These are phyloP conservation scores for Xestia sexstrigata DNA, from an alignment of 2,888 invertebrate genomes.

Conservation along the genomic window DNA sequence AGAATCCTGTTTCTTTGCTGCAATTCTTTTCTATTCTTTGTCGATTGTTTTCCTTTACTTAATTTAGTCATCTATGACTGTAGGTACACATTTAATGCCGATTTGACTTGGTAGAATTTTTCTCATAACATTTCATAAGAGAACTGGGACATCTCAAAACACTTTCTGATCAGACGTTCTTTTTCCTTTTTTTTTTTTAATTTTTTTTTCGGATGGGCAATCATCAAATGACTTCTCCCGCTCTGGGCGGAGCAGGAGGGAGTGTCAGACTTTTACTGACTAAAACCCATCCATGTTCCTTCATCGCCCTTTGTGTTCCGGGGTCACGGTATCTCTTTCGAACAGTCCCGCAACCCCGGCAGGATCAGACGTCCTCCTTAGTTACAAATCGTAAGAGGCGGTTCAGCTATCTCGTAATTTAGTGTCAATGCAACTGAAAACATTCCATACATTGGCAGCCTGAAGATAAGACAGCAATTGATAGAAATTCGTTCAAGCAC, in stretches of 20 bases:
- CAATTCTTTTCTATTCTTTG: conserved; percentile 5
- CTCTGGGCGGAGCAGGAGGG: too few relatives aligned
- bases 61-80: conserved; percentile 3
- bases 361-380: background rate
- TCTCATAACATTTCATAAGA: background rate
- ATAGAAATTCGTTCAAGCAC: conserved; percentile 15
- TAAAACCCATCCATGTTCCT: too few relatives aligned
- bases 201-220: too few relatives aligned
- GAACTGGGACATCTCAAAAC: background rate
- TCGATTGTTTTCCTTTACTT: background rate
- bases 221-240: too few relatives aligned
- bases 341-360: too few relatives aligned
- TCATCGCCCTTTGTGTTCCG: too few relatives aligned
- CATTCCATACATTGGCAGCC: conserved; percentile 1
- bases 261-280: too few relatives aligned
- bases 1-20: background rate
- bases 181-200: too few relatives aligned
- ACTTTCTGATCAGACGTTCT: background rate
- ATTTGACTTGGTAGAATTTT: background rate
- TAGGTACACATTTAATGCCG: background rate
- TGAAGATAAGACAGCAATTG: conserved; percentile 22
- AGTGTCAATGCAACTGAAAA: conserved; percentile 27
- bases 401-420: conserved; percentile 12
- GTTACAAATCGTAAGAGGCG: background rate
- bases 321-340: too few relatives aligned